Evolutionary conservation across 2,113 vertebrate genomes (phyloP).

Genomic region (Sinocyclocheilus grahami): DNA sequence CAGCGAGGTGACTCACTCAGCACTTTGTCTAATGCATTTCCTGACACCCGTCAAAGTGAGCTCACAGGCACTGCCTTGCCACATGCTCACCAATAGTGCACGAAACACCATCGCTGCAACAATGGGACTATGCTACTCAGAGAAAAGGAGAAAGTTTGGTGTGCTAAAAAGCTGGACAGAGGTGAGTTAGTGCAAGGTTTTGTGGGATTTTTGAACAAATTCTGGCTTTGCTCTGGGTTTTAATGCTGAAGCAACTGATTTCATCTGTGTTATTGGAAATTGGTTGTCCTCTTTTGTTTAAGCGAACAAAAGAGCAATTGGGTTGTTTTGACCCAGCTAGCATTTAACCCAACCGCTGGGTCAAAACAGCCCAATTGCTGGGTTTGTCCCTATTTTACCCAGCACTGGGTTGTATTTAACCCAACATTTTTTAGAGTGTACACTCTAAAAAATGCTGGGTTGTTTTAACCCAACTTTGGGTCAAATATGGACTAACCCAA

Average conservation of each 20-base stretch:
- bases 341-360: too few species aligned
- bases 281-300: background rate
- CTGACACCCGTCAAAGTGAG: conserved; percentile 67
- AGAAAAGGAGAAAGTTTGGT: conserved; percentile 69
- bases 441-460: too few species aligned
- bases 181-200: conserved; percentile 45
- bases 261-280: background rate
- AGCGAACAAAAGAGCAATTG: too few species aligned
- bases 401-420: too few species aligned
- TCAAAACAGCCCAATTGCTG: too few species aligned
- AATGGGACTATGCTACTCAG: conserved; percentile 78
- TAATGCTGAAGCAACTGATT: background rate
- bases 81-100: conserved; percentile 56
- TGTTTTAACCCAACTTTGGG: too few species aligned
- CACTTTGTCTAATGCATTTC: conserved; percentile 68
- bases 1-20: conserved; percentile 55
- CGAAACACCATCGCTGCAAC: conserved; percentile 53
- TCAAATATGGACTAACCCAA: too few species aligned
- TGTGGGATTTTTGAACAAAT: background rate
- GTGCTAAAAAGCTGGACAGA: conserved; percentile 67
- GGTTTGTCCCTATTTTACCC: too few species aligned
- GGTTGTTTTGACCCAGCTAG: too few species aligned
- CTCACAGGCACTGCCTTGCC: conserved; percentile 31
- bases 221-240: background rate
- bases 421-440: too few species aligned